These are phyloP conservation scores for Melanotaenia trifasciata DNA, from an alignment of 2,797 vertebrate genomes.

Conservation along the genomic window DNA sequence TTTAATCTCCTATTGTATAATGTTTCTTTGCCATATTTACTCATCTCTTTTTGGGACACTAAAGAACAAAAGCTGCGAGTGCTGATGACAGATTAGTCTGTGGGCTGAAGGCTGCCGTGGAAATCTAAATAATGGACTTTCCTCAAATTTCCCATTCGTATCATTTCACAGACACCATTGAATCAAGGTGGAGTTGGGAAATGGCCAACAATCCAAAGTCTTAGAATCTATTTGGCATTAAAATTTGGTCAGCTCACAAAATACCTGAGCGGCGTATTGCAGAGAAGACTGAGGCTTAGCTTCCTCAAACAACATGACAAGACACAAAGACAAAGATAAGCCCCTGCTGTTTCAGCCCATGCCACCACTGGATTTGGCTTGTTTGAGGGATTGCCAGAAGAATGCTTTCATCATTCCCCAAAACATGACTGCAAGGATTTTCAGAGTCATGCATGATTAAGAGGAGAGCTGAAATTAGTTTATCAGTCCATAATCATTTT, in stretches of 20 bases:
- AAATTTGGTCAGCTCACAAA: slow-evolving; percentile 61
- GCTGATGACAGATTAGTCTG: slow-evolving; percentile 42
- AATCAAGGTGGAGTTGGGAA: slow-evolving; percentile 57
- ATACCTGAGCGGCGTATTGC: slow-evolving; percentile 72
- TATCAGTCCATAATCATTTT: slow-evolving; percentile 61
- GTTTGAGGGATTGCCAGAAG: slow-evolving; percentile 80
- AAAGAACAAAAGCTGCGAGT: slow-evolving; percentile 35
- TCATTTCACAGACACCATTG: slow-evolving; percentile 45
- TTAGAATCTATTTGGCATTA: slow-evolving; percentile 62
- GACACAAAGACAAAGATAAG: slow-evolving; percentile 77
- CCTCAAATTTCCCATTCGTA: slow-evolving; percentile 51
- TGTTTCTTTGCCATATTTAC: slow-evolving; percentile 42
- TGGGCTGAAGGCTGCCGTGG: slow-evolving; percentile 27
- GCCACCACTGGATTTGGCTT: slow-evolving; percentile 72
- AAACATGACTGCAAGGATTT: slow-evolving; percentile 73
- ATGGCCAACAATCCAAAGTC: slow-evolving; percentile 63
- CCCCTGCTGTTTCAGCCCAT: slow-evolving; percentile 75
- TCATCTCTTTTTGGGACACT: slow-evolving; percentile 22
- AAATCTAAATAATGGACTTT: slow-evolving; percentile 67
- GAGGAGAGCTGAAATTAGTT: slow-evolving; percentile 51
- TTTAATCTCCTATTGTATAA: slow-evolving; percentile 32
- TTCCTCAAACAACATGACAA: slow-evolving; percentile 73
- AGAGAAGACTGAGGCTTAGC: slow-evolving; percentile 70
- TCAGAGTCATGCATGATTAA: slow-evolving; percentile 50
- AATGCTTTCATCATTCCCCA: slow-evolving; percentile 85